Evolutionary conservation across 2,113 vertebrate genomes (phyloP).

Genomic region (Sialia sialis): DNA sequence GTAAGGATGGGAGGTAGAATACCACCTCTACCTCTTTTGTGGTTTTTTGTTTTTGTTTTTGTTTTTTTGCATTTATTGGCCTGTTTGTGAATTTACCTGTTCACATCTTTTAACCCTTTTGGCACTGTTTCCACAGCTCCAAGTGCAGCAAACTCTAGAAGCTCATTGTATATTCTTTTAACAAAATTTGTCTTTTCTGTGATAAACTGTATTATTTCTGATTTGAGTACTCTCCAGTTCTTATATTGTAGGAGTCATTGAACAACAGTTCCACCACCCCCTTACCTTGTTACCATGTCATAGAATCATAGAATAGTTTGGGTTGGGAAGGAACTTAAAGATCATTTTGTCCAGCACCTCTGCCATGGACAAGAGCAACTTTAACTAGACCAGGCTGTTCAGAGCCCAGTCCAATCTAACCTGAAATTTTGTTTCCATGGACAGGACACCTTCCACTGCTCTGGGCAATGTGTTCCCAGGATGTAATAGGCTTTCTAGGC

Average conservation of each 20-base stretch:
- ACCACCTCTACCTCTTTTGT: background rate
- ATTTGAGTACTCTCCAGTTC: background rate
- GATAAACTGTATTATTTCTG: background rate
- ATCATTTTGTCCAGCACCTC: fast-evolving
- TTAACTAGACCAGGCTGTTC: background rate
- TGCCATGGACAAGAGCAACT: background rate
- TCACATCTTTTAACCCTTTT: background rate
- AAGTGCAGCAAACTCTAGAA: background rate
- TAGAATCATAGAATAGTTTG: background rate
- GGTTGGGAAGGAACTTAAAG: background rate
- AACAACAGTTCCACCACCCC: background rate
- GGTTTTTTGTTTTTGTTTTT: background rate
- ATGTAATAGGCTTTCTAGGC: background rate
- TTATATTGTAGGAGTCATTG: background rate
- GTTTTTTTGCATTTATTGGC: background rate
- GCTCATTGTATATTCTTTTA: background rate
- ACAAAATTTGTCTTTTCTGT: background rate
- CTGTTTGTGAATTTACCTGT: background rate
- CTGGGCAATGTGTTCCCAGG: background rate
- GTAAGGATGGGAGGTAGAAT: background rate
- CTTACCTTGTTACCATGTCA: background rate
- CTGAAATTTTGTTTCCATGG: background rate
- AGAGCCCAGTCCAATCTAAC: background rate
- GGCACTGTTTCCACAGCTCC: background rate
- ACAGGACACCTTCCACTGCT: background rate